Evolutionary conservation across 2,797 vertebrate genomes (phyloP), one percentile per base, ranked within the genome.

Genomic region (Halcyon leucocephala): DNA sequence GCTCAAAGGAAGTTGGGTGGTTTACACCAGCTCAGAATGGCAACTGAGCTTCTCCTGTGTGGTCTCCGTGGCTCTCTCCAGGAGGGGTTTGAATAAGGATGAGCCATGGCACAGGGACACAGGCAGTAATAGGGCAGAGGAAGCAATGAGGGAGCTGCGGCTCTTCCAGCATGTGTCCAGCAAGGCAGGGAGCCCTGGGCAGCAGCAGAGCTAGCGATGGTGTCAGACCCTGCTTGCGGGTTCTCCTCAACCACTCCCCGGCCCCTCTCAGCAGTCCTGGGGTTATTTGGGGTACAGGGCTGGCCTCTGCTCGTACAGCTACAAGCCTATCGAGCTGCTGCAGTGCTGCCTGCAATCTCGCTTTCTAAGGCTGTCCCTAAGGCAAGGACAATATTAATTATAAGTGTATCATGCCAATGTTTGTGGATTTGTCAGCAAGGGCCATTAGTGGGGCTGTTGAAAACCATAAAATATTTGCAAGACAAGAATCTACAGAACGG

Each of bases 191-290:
- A 55, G 6, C 21, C 28, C 21, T 1, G 2, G 37, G n/a, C 29
- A 62, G 37, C 35, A 64, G 35, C 57, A 65, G 39, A 73, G 24
- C 24, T 46, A 18, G 41, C 19, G 44, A 54, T 44, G 24, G 20
- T 64, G 67, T 12, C 22, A 83, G 54, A 13, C 12, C 6, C 26
- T 25, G 28, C 35, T 58, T 33, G n/a, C 0, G 0, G 33, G 14
- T 35, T 52, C 60, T 51, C 33, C 60, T 65, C 13, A 1, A 22
- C 41, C 2, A 0, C 44, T 83, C 35, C 16, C 26, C 16, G n/a
- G 15, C n/a, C 55, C 0, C 0, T 14, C 46, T 61, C 1, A 0
- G 33, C 52, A 26, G 22, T 19, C 24, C 33, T 4, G 0, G 20
- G 54, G 48, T 58, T 46, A 51, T 29, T 35, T 0, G 7, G 39